Base-by-base conservation (phyloP, 2,113 vertebrate species). In the Ornithorhynchus anatinus region DNA sequence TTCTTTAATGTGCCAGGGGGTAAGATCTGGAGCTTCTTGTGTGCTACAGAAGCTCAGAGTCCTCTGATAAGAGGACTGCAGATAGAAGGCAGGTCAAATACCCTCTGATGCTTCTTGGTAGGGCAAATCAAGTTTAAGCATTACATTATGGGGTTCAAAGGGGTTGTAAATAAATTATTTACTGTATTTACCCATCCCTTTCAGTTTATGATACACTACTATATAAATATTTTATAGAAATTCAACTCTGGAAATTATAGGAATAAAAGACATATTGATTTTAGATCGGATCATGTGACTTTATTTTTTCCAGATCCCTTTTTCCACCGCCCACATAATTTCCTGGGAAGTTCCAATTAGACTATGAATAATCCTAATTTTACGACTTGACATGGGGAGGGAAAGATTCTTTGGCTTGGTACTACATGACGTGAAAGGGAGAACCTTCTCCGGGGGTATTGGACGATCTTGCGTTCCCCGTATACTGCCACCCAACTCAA, bases 401-500 rank as follows among this genome's bases (percentile, higher is more conserved):
- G 0, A 58, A 13, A 75, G 52, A 52, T 32, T 32, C 35, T 52
- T 72, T 63, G 42, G 25, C 20, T 19, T 23, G 22, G 22, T 22
- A 63, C 65, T 42, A 58, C 3, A 1, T 52, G 57, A 52, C 40
- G 57, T 17, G 19, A 73, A 60, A 25, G 5, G 38, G 31, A 68
- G 25, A 43, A 32, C 45, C 45, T 20, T 29, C 27, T 58, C 39
- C 25, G 39, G 58, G 58, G 44, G 62, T 52, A 35, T 20, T 42
- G 67, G 67, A 60, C 59, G n/a, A 73, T 65, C 65, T 64, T 52
- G 53, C 54, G n/a, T n/a, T 59, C 59, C 42, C 48, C 36, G 42
- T 77, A 66, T 39, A 65, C 23, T 48, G 45, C 48, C 48, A 53
- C 16, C 10, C 43, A 60, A 59, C n/a, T 11, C 48, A 32, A 53